Base-by-base conservation (phyloP, 1,140 invertebrate genomes). In the Drosophila kanapiae region DNA sequence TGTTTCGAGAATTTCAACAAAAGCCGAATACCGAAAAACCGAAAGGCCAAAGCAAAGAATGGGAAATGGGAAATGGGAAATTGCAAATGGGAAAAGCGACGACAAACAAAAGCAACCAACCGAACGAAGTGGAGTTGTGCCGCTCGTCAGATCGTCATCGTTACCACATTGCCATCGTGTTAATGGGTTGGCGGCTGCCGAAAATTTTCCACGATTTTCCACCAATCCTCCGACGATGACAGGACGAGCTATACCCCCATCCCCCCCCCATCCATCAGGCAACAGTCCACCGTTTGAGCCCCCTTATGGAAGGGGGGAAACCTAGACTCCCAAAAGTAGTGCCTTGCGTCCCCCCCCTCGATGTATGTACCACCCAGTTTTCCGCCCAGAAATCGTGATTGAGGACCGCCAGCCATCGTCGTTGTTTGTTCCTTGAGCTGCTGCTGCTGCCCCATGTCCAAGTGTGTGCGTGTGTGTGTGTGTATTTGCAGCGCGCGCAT, bases 31-130 rank as follows among this genome's bases (percentile, higher is more conserved):
- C 29, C 51, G 14, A 56, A 40, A 29, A 23, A n/a, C 35, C 43
- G 37, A 56, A 27, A 23, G 33, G 35, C 43, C 37, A 33, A 11
- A 5, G 16, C 11, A 13, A 56, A 38, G 11, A 18, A 42, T 27
- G 18, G 18, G 37, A 38, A 60, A 67, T 65, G 72, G 49, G 37
- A 38, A 38, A 38, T 40, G 0, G 40, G 31, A 51, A 54, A 49
- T 49, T 6, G 42, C 29, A 49, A 60, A 67, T 65, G 72, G 49
- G 31, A 65, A 35, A 47, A 53, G 72, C 72, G 37, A 63, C 43
- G 48, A 58, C 45, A 79, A 65, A 75, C 60, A 63, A 76, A 86
- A 80, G 58, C 70, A 76, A n/a, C 65, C 61, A 69, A 67, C 61
- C 65, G 65, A 69, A 51, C 65, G 65, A 69, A 51, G 65, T 23